These are phyloP conservation scores for Oceanodroma leucorhoa DNA, from an alignment of 2,797 vertebrate species.

Conservation along the genomic window DNA sequence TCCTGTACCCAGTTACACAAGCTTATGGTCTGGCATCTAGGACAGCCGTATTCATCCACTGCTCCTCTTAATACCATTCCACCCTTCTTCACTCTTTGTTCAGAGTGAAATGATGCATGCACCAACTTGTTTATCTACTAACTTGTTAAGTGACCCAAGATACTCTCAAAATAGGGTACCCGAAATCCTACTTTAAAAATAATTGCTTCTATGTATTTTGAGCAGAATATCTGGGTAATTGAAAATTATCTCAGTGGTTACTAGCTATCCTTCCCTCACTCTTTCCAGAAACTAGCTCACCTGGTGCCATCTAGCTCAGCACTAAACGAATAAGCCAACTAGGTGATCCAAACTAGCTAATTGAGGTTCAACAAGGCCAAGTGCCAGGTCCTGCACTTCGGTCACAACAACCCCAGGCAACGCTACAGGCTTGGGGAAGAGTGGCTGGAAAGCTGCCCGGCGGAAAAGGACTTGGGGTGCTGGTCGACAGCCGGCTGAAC, in stretches of 20 bases:
- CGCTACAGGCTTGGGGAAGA: too few species aligned
- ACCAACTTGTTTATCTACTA: background rate
- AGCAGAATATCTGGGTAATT: background rate
- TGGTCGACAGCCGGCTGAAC: too few species aligned
- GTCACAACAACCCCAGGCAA: too few species aligned
- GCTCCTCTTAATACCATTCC: background rate
- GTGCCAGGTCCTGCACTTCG: too few species aligned
- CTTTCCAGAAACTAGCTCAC: background rate
- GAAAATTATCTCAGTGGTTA: background rate
- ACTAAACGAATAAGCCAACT: background rate
- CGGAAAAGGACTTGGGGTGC: too few species aligned
- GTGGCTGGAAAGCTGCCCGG: too few species aligned
- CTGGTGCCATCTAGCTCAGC: background rate
- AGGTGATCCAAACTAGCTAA: background rate
- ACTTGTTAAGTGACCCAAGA: background rate
- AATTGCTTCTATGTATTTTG: background rate
- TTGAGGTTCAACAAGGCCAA: too few species aligned
- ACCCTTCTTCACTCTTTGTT: background rate
- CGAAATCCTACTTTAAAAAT: background rate
- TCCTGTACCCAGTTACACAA: background rate
- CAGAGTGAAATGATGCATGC: background rate
- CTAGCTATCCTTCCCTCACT: background rate
- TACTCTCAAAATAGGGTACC: background rate
- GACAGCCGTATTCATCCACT: background rate
- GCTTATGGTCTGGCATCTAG: background rate